These are phyloP conservation scores for Mechanitis mazaeus DNA, from an alignment of 2,888 invertebrate genomes.

Conservation along the genomic window DNA sequence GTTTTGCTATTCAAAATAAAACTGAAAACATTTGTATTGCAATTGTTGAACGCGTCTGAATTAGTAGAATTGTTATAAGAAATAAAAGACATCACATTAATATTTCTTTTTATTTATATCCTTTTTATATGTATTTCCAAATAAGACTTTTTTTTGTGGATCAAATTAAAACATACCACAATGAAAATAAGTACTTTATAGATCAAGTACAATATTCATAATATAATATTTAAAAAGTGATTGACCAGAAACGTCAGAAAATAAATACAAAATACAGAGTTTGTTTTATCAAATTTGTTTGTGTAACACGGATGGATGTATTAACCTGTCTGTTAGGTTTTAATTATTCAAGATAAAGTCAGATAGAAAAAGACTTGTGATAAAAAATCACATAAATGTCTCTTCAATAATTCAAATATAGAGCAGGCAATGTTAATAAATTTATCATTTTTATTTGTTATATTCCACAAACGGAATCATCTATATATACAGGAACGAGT, in stretches of 20 bases:
- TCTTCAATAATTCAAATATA: no score
- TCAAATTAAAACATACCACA: neutral
- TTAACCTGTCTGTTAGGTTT: neutral
- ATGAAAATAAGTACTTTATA: no score
- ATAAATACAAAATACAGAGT: no score
- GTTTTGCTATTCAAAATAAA: conserved; percentile 35
- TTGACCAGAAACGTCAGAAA: no score
- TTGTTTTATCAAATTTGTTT: neutral
- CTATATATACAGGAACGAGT: no score
- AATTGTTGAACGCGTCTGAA: conserved; percentile 52
- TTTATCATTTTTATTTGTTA: no score
- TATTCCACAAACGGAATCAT: no score
- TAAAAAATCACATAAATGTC: no score
- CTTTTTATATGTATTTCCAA: conserved; percentile 14
- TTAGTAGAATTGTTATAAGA: conserved; percentile 46
- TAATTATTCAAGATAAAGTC: neutral
- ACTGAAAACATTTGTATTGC: conserved; percentile 35
- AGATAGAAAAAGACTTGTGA: neutral
- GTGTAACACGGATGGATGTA: neutral
- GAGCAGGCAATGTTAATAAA: no score
- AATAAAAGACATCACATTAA: conserved; percentile 34
- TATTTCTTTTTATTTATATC: conserved; percentile 1
- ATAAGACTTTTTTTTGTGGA: neutral
- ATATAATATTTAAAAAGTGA: no score
- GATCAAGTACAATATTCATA: no score